These are phyloP conservation scores for Amia ocellicauda DNA, from an alignment of 2,113 vertebrate species.

Conservation along the genomic window DNA sequence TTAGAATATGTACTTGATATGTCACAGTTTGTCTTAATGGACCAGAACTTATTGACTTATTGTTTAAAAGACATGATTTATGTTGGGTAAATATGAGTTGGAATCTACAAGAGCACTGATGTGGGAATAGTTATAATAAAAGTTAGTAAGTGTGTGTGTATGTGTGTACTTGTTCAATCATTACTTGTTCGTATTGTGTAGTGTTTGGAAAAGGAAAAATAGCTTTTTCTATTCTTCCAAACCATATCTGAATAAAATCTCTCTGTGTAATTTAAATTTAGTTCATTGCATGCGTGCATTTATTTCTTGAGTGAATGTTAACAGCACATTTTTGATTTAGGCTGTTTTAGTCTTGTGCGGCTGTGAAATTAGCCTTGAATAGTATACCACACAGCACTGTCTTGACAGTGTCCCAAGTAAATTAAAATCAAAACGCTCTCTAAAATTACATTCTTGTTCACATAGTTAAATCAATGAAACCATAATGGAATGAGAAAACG, in stretches of 20 bases:
- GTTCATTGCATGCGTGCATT: neutral
- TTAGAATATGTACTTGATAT: too few species aligned
- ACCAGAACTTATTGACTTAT: too few species aligned
- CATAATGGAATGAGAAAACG: constrained; percentile 1
- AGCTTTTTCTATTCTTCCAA: neutral
- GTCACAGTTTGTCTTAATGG: neutral
- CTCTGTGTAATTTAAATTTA: neutral
- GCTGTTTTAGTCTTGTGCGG: neutral
- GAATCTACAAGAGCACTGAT: too few species aligned
- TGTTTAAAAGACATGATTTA: too few species aligned
- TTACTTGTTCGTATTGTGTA: too few species aligned
- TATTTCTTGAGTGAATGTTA: neutral
- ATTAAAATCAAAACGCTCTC: neutral
- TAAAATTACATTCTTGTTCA: neutral
- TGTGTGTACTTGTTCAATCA: too few species aligned
- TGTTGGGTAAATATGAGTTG: too few species aligned
- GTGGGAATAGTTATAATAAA: too few species aligned
- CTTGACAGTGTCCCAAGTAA: neutral
- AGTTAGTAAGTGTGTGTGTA: too few species aligned
- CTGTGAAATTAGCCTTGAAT: constrained; percentile 5
- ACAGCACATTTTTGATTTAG: neutral
- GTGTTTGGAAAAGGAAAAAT: too few species aligned
- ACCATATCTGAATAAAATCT: neutral
- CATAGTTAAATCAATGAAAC: constrained; percentile 7
- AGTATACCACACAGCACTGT: neutral